These are phyloP conservation scores for Sesia apiformis DNA, from an alignment of 2,888 invertebrate species.

Conservation along the genomic window DNA sequence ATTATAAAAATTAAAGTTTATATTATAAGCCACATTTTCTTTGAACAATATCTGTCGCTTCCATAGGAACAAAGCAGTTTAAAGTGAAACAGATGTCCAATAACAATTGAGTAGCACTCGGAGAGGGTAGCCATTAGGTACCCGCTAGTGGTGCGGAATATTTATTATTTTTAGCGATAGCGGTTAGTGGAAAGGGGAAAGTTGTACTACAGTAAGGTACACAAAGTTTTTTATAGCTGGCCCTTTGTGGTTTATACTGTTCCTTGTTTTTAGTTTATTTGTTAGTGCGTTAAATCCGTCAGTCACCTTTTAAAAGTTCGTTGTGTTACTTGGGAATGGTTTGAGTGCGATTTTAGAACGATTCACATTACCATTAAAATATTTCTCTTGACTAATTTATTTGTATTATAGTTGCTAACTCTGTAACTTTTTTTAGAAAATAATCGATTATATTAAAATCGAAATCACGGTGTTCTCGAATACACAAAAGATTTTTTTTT, in stretches of 20 bases:
- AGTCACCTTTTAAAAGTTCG: no score
- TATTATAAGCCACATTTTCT: neutral
- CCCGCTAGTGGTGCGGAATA: constrained; percentile 1
- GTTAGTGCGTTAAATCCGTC: no score
- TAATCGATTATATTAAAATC: no score
- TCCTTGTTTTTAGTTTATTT: neutral
- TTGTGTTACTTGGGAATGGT: no score
- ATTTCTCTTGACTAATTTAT: no score
- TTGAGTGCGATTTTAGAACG: no score
- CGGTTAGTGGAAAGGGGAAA: neutral
- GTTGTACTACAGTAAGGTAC: neutral
- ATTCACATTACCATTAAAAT: no score
- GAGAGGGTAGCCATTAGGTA: constrained; percentile 2
- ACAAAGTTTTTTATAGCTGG: neutral
- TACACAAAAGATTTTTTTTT: no score
- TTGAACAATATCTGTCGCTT: neutral
- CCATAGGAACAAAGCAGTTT: neutral
- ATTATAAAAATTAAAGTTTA: neutral
- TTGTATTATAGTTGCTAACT: no score
- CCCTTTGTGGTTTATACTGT: neutral
- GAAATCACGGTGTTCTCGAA: no score
- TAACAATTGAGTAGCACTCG: neutral
- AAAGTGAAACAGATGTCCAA: neutral
- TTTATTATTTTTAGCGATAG: constrained; percentile 1
- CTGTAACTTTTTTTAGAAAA: no score